Evolutionary conservation across 2,797 vertebrate species (phyloP).

Genomic region (Leuciscus waleckii): DNA sequence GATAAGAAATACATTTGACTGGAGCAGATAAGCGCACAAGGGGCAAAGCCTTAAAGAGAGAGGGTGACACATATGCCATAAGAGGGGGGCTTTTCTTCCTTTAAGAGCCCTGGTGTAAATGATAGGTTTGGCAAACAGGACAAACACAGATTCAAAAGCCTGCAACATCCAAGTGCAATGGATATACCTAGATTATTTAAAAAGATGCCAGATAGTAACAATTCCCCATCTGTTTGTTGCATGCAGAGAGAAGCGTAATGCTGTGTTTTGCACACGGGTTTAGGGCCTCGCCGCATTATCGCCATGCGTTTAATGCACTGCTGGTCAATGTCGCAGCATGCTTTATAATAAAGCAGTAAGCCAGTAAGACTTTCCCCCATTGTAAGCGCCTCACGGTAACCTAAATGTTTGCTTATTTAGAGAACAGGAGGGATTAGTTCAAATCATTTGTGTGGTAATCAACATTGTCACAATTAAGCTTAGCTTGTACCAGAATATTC

Average conservation of each 20-base stretch:
- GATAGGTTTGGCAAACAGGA: constrained; percentile 90
- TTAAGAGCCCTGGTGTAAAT: constrained; percentile 87
- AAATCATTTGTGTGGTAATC: neutral
- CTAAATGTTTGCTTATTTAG: neutral
- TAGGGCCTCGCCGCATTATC: constrained; percentile 69
- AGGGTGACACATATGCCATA: constrained; percentile 80
- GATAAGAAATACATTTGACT: constrained; percentile 99
- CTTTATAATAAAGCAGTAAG: neutral
- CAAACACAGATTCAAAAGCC: constrained; percentile 71
- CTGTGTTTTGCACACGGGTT: constrained; percentile 70
- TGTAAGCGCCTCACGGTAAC: neutral
- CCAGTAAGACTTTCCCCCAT: neutral
- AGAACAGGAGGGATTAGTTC: neutral
- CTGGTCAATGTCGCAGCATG: constrained; percentile 29
- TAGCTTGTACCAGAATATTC: neutral
- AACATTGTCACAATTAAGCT: neutral
- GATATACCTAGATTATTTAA: constrained; percentile 79
- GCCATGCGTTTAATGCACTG: constrained; percentile 50
- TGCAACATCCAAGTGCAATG: constrained; percentile 71
- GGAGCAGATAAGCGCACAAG: constrained; percentile 94
- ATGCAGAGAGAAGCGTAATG: constrained; percentile 61
- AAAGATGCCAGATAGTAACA: constrained; percentile 70
- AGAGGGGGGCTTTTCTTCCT: constrained; percentile 79
- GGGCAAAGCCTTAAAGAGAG: constrained; percentile 90
- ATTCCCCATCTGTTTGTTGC: constrained; percentile 54